These are phyloP conservation scores for Melieria picta DNA, from an alignment of 2,888 invertebrate species.

Conservation along the genomic window DNA sequence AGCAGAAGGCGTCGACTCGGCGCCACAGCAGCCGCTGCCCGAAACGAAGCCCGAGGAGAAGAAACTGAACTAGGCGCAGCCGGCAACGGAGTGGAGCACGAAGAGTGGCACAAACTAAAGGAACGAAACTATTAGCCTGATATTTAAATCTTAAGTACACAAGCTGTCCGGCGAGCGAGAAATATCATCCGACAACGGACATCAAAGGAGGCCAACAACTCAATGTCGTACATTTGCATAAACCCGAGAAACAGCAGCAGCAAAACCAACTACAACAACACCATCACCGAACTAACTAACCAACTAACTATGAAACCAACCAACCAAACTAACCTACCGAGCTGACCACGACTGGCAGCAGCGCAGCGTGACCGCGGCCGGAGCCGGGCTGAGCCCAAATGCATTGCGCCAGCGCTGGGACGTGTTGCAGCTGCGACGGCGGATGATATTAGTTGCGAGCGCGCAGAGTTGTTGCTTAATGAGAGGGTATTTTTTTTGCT, in stretches of 20 bases:
- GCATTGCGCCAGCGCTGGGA: background rate
- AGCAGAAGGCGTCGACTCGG: slow-evolving; percentile 10
- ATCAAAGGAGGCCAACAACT: no score
- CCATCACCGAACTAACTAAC: background rate
- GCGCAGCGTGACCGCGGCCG: background rate
- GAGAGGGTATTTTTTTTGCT: no score
- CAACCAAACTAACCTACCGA: background rate
- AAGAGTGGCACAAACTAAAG: background rate
- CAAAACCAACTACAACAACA: background rate
- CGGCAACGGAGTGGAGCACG: background rate
- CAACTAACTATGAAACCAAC: background rate
- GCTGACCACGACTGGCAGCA: background rate
- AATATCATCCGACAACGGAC: no score
- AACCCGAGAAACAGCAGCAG: background rate
- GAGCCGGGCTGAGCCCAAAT: background rate
- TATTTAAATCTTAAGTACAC: no score
- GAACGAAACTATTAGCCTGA: background rate
- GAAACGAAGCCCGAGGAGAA: slow-evolving; percentile 31
- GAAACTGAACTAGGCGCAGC: slow-evolving; percentile 28
- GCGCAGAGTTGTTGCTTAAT: no score
- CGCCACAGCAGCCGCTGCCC: slow-evolving; percentile 15
- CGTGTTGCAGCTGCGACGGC: no score
- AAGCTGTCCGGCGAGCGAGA: no score
- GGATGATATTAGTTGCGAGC: no score
- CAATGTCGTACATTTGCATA: no score